phyloP scores from a whole-genome alignment of 2,113 vertebrate species.

The Isichthys henryi region DNA sequence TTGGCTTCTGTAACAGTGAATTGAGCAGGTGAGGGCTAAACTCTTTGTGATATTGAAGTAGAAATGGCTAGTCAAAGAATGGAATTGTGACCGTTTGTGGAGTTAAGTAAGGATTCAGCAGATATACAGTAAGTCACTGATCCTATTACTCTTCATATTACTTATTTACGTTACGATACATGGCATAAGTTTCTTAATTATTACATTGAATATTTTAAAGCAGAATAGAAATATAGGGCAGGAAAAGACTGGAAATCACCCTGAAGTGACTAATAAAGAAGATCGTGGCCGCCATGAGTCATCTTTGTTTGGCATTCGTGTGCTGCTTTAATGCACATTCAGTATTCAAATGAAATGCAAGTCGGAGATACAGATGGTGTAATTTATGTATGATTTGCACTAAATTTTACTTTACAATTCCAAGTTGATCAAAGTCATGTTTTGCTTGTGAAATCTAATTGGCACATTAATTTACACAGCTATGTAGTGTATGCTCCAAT shows the following conservation, averaged over 20 bases:
- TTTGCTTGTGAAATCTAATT: constrained; percentile 33
- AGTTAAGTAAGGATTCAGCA: background rate
- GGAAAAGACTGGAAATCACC: background rate
- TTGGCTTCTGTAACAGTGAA: background rate
- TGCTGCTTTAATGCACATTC: constrained; percentile 12
- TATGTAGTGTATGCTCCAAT: constrained; percentile 20
- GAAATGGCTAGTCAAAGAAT: background rate
- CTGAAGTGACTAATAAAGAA: background rate
- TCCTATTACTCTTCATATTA: background rate
- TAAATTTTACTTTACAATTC: constrained; percentile 25
- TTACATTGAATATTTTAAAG: constrained; percentile 9
- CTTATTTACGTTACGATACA: background rate
- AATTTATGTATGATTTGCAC: constrained; percentile 23
- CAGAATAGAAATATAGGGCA: background rate
- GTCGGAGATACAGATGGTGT: constrained; percentile 25
- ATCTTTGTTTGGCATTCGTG: background rate
- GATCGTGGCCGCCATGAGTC: background rate
- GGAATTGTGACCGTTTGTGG: background rate
- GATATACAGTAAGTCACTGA: background rate
- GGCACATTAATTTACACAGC: constrained; percentile 28
- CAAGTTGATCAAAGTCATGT: constrained; percentile 24
- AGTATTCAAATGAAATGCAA: constrained; percentile 22
- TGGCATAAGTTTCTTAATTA: background rate
- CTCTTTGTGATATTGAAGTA: background rate
- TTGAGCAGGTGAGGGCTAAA: background rate